A percentile compares a stretch with the other conserved stretches of the same genome.
These are phyloP conservation scores for Caerostris extrusa DNA, from an alignment of 1,140 invertebrate genomes.

Conservation along the genomic window DNA sequence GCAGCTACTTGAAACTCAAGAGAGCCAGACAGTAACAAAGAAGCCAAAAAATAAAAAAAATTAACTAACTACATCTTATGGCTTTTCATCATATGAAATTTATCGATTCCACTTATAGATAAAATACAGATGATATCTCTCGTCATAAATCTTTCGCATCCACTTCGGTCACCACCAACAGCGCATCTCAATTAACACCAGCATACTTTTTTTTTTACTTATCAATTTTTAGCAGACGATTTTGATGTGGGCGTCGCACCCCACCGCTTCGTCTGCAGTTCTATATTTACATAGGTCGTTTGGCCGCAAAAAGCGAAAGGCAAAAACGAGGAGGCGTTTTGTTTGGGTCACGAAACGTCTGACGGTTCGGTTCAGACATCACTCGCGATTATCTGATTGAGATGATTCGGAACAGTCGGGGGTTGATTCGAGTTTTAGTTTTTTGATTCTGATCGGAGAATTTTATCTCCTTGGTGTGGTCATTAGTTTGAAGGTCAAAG, in stretches of 20 bases:
- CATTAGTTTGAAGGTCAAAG: no score
- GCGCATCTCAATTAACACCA: not conserved
- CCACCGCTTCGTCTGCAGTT: not conserved
- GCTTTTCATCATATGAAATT: not conserved
- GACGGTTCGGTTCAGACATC: not conserved
- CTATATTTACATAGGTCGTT: slow-evolving; percentile 50
- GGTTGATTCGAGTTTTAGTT: no score
- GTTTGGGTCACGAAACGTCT: not conserved
- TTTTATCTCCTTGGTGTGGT: no score
- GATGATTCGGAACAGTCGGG: no score
- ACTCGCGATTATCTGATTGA: not conserved
- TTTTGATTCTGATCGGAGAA: no score
- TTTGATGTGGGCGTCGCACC: slow-evolving; percentile 42
- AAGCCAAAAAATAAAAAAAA: not conserved
- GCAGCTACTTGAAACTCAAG: no score
- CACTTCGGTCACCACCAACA: not conserved
- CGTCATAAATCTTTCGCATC: not conserved
- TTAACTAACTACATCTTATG: no score
- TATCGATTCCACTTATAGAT: not conserved
- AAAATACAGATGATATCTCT: not conserved
- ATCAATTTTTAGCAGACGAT: not conserved
- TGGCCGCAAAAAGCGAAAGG: not conserved
- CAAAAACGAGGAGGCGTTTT: not conserved
- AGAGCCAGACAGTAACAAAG: not conserved
- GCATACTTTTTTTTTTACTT: not conserved